A percentile compares a stretch with the other conserved stretches of the same genome.
Conservation (phyloP, 2,888 invertebrate genomes). For the Cataglyphis rosenhaueri region DNA sequence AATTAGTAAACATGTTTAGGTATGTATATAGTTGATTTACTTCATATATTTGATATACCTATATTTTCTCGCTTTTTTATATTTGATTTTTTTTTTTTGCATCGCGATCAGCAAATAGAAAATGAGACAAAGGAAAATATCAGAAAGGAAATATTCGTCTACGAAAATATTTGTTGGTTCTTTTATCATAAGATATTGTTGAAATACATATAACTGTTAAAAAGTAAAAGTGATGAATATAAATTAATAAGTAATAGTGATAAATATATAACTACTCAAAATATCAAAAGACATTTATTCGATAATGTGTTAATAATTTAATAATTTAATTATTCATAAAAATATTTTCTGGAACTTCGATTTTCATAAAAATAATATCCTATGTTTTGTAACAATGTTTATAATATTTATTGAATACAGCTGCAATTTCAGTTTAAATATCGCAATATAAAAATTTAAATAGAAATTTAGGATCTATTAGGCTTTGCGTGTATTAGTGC, state of each 20-base stretch:
- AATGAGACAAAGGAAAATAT: background rate
- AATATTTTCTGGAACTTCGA: background rate
- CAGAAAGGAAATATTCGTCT: background rate
- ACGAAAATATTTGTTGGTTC: background rate
- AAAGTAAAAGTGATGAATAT: background rate
- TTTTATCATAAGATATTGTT: background rate
- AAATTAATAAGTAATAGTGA: no score
- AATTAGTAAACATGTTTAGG: background rate
- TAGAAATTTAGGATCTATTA: background rate
- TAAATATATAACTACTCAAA: background rate
- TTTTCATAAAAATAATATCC: background rate
- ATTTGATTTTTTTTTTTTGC: no score
- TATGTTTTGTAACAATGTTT: background rate
- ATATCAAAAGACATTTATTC: background rate
- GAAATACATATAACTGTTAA: background rate
- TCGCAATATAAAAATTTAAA: constrained; percentile 1
- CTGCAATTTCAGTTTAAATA: background rate
- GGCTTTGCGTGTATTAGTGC: background rate
- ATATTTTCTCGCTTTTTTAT: no score
- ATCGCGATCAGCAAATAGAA: background rate
- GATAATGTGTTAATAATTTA: background rate
- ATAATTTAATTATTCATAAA: background rate
- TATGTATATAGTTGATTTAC: background rate
- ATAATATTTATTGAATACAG: background rate
- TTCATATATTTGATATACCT: background rate